phyloP scores from a whole-genome alignment of 2,797 vertebrate genomes.

The Melanotaenia trifasciata region DNA sequence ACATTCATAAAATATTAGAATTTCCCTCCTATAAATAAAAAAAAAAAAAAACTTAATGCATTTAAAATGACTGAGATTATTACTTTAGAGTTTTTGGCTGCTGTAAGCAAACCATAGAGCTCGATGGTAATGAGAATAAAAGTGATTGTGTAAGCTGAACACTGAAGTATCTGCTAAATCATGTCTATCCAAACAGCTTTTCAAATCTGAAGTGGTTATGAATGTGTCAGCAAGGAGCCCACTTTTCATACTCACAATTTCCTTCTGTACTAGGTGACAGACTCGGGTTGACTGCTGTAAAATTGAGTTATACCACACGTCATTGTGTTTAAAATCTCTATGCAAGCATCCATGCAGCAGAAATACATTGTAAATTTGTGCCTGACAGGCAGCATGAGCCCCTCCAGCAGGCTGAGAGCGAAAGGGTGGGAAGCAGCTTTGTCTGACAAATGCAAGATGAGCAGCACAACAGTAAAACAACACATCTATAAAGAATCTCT shows the following conservation, averaged over 20 bases:
- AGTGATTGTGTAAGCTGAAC: slow-evolving; percentile 47
- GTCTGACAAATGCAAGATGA: slow-evolving; percentile 30
- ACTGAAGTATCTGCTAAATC: slow-evolving; percentile 56
- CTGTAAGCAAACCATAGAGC: slow-evolving; percentile 19
- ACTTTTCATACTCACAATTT: slow-evolving; percentile 63
- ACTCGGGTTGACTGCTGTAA: slow-evolving; percentile 66
- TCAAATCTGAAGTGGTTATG: slow-evolving; percentile 56
- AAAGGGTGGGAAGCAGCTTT: slow-evolving; percentile 17
- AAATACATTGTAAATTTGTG: slow-evolving; percentile 54
- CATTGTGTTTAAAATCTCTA: slow-evolving; percentile 65
- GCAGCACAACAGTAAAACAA: slow-evolving; percentile 25
- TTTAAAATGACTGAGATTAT: slow-evolving; percentile 53
- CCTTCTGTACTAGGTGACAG: slow-evolving; percentile 61
- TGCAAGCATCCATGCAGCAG: slow-evolving; percentile 60
- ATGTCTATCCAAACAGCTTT: slow-evolving; percentile 52
- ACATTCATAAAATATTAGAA: slow-evolving; percentile 5
- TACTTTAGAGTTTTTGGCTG: slow-evolving; percentile 9
- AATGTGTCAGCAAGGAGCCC: slow-evolving; percentile 63
- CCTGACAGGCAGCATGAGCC: slow-evolving; percentile 49
- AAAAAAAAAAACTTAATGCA: slow-evolving; percentile 58
- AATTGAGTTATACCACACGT: slow-evolving; percentile 69
- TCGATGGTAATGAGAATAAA: slow-evolving; percentile 31
- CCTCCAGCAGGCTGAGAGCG: slow-evolving; percentile 14
- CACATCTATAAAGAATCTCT: slow-evolving; percentile 10
- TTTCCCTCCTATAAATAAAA: slow-evolving; percentile 44